Base-by-base conservation (phyloP, 23 tunicate species). In the Trididemnum clinides region DNA sequence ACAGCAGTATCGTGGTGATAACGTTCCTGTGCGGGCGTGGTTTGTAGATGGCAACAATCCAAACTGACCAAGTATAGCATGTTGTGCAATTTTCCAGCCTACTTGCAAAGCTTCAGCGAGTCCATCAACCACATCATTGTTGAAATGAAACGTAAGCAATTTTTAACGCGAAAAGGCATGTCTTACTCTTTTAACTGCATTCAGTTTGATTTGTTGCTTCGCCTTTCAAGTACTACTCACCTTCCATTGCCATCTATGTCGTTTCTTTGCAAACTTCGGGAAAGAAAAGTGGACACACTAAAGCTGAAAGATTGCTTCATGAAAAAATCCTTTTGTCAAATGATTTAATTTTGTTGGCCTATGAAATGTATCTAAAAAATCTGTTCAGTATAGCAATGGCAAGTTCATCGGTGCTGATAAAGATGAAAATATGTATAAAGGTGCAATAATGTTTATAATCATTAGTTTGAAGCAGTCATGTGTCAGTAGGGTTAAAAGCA, bases 161-260 rank as follows among this genome's bases (percentile, higher is more conserved):
- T 12, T 22, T 62, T 12, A 12, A 12, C 69, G 23, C 15, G n/a
- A 62, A 23, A 23, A 12, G 23, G 69, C n/a, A 6, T 23, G n/a
- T 23, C 69, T 5, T 62, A 62, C 25, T 62, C 69, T 19, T 20
- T 23, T 62, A 23, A 62, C 6, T 12, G 15, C 23, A 62, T 62
- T 62, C 69, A 23, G n/a, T 62, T 62, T 62, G 69, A n/a, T 12
- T 23, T 62, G 15, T 12, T 62, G 27, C 23, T 62, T 62, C 69
- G 69, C 69, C 5, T 62, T 12, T 23, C 15, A 6, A 12, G 15
- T 62, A 23, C 25, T 62, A n/a, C 5, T 22, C 6, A 4, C n/a
- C 25, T 62, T 15, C 69, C 69, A 62, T 62, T 62, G 27, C 69
- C 69, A n/a, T n/a, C n/a, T n/a, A n/a, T n/a, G n/a, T n/a, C n/a